These are phyloP conservation scores for Tetramorium alpestre DNA, from an alignment of 1,140 invertebrate genomes.

Conservation along the genomic window DNA sequence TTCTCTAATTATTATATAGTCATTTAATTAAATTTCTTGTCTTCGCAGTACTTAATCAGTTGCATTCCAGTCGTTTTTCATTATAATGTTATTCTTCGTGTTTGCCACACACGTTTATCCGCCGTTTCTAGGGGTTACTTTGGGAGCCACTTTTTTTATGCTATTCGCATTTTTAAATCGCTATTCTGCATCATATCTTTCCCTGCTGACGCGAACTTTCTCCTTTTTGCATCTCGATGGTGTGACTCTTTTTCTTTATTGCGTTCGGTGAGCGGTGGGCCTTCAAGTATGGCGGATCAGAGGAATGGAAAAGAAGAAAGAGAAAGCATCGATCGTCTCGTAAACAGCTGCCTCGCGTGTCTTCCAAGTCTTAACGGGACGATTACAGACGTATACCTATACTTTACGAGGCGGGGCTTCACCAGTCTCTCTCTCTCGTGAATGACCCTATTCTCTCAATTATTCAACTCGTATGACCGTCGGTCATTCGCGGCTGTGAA, in stretches of 20 bases:
- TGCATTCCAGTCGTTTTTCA: background rate
- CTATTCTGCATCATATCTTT: constrained; percentile 9
- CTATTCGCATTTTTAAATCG: constrained; percentile 21
- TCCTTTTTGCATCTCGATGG: constrained; percentile 10
- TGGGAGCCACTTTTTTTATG: background rate
- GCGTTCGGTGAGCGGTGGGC: background rate
- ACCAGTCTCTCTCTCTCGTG: background rate
- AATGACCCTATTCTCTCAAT: constrained; percentile 43
- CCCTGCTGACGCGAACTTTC: constrained; percentile 17
- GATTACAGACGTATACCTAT: constrained; percentile 4
- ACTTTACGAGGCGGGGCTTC: constrained; percentile 18
- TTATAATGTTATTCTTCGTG: background rate
- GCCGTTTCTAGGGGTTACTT: background rate
- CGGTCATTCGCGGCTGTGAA: constrained; percentile 7
- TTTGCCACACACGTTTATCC: background rate
- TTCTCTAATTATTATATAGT: background rate
- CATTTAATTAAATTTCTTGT: background rate
- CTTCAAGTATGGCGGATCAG: constrained; percentile 33
- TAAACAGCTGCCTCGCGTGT: constrained; percentile 45
- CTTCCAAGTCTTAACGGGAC: constrained; percentile 33
- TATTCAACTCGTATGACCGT: constrained; percentile 23
- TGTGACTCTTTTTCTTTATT: constrained; percentile 28
- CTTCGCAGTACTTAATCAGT: background rate
- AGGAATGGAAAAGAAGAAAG: constrained; percentile 38
- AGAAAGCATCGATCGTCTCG: constrained; percentile 50